A percentile compares a stretch with the other conserved stretches of the same genome.
Conservation (phyloP, 2,888 invertebrate genomes). For the Tyria jacobaeae region DNA sequence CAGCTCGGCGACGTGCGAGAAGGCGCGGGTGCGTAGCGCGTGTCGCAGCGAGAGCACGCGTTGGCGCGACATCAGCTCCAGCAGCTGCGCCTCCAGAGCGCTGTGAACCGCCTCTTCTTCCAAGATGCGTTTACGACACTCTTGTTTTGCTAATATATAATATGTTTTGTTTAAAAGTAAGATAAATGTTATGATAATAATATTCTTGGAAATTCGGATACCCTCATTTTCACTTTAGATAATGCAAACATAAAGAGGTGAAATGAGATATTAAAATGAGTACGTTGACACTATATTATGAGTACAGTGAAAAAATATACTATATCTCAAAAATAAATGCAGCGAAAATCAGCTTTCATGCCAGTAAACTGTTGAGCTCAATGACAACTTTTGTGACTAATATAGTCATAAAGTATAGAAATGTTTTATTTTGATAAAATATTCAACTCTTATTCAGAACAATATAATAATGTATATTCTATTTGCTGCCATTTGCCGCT, state of each 20-base stretch:
- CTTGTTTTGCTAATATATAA: slow-evolving; percentile 51
- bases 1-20: slow-evolving; percentile 66
- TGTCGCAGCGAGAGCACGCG: slow-evolving; percentile 73
- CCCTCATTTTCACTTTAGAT: not conserved
- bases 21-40: slow-evolving; percentile 66
- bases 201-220: not conserved
- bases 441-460: no score
- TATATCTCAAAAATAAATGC: not conserved
- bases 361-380: not conserved
- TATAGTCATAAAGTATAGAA: not conserved
- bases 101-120: slow-evolving; percentile 46
- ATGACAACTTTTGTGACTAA: no score
- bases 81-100: slow-evolving; percentile 52
- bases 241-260: not conserved
- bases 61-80: slow-evolving; percentile 64
- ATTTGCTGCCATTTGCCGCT: no score
- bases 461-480: no score
- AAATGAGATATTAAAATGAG: not conserved
- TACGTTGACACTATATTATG: not conserved
- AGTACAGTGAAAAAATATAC: no score
- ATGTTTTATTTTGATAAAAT: no score
- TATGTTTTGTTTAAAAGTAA: not conserved
- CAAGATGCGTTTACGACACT: slow-evolving; percentile 65
- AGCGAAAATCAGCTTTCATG: not conserved
- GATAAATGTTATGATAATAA: not conserved